phyloP scores from a whole-genome alignment of 2,113 vertebrate genomes.

The Ophthalmolycus amberensis region DNA sequence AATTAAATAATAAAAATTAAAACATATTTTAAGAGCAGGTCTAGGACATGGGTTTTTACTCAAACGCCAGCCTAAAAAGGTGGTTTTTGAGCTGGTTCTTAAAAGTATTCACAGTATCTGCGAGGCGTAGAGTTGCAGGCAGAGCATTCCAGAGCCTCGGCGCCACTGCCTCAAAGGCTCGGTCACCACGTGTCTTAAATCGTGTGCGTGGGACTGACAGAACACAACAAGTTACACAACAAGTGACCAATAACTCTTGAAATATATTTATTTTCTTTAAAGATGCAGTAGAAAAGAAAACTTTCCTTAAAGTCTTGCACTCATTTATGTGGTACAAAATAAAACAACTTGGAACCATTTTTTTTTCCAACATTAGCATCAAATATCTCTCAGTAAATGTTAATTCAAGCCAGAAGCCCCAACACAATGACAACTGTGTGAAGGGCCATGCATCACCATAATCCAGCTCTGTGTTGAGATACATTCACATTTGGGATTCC shows the following conservation, averaged over 20 bases:
- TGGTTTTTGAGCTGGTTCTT: too few species aligned
- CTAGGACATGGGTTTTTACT: too few species aligned
- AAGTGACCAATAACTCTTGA: background rate
- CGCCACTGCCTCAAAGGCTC: too few species aligned
- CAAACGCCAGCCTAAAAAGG: too few species aligned
- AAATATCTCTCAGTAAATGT: background rate
- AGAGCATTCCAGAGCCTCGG: too few species aligned
- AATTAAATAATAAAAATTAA: too few species aligned
- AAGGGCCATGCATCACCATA: slow-evolving; percentile 19
- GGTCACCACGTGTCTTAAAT: too few species aligned
- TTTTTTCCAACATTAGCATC: background rate
- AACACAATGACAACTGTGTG: background rate
- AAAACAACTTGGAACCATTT: background rate
- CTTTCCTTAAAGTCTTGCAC: background rate
- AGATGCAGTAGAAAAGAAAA: background rate
- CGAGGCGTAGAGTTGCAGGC: too few species aligned
- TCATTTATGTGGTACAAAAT: background rate
- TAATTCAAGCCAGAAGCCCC: background rate
- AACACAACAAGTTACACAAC: background rate
- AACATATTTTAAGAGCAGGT: too few species aligned
- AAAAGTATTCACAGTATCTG: too few species aligned
- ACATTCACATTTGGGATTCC: slow-evolving; percentile 9
- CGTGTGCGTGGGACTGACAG: too few species aligned
- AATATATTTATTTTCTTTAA: background rate
- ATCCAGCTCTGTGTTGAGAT: slow-evolving; percentile 28